phyloP scores from a whole-genome alignment of 2,113 vertebrate species.

The Diadophis punctatus region DNA sequence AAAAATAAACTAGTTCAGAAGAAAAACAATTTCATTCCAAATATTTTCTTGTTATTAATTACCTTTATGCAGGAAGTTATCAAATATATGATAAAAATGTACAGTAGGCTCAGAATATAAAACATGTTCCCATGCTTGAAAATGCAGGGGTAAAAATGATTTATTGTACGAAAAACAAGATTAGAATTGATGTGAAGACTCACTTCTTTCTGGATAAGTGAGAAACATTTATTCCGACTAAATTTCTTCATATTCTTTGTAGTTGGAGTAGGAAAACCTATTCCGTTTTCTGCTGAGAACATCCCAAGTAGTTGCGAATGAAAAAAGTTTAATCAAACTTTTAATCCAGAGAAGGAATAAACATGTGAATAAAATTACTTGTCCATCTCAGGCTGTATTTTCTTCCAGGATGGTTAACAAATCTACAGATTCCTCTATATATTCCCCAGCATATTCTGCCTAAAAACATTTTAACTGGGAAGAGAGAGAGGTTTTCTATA shows the following conservation, averaged over 20 bases:
- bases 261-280: not conserved
- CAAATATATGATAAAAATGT: not conserved
- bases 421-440: not conserved
- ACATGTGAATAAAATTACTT: not conserved
- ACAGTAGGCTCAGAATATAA: not conserved
- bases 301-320: not conserved
- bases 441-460: not conserved
- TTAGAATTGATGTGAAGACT: not conserved
- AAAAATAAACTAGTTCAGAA: not conserved
- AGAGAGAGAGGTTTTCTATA: not conserved
- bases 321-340: not conserved
- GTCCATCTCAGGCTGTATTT: not conserved
- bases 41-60: not conserved
- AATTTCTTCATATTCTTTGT: not conserved
- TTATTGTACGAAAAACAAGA: not conserved
- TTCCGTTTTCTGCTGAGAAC: not conserved
- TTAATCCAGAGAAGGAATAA: not conserved
- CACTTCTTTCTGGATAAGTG: not conserved
- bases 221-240: not conserved
- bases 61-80: not conserved
- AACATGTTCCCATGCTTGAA: not conserved
- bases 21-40: not conserved
- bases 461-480: not conserved
- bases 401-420: not conserved
- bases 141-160: not conserved